These are phyloP conservation scores for Physocephala rufipes DNA, from an alignment of 2,888 invertebrate genomes.

Conservation along the genomic window DNA sequence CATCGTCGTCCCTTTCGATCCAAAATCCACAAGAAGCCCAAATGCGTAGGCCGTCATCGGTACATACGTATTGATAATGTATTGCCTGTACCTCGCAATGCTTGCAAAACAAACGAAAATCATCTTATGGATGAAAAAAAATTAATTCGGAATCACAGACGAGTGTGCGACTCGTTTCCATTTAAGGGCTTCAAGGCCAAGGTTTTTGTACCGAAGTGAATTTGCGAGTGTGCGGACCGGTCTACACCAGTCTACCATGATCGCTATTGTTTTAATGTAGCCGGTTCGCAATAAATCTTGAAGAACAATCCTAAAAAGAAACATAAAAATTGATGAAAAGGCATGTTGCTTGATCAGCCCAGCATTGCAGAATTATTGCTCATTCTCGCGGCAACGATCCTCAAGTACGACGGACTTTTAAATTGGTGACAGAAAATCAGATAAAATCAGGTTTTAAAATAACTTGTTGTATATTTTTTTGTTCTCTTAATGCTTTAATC, in stretches of 20 bases:
- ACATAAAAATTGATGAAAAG: constrained; percentile 35
- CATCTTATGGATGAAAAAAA: neutral
- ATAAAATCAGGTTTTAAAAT: neutral
- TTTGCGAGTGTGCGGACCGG: neutral
- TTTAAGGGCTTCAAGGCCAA: constrained; percentile 62
- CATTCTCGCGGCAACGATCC: neutral
- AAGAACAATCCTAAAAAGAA: constrained; percentile 10
- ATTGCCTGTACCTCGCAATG: neutral
- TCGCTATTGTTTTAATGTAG: constrained; percentile 18
- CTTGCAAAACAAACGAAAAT: neutral
- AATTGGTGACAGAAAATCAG: neutral
- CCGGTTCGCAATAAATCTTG: constrained; percentile 33
- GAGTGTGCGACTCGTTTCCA: constrained; percentile 46
- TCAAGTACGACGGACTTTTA: neutral
- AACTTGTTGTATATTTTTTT: neutral
- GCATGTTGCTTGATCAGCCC: constrained; percentile 3
- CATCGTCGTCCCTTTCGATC: too few species aligned
- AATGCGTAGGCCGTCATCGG: neutral
- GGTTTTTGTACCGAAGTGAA: constrained; percentile 48
- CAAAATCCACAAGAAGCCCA: too few species aligned
- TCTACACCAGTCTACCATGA: neutral
- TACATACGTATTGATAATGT: neutral
- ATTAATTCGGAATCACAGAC: constrained; percentile 1
- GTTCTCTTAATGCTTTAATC: neutral
- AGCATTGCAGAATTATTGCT: neutral